Conservation (phyloP, 2,113 vertebrate species). For the Capricornis sumatraensis region DNA sequence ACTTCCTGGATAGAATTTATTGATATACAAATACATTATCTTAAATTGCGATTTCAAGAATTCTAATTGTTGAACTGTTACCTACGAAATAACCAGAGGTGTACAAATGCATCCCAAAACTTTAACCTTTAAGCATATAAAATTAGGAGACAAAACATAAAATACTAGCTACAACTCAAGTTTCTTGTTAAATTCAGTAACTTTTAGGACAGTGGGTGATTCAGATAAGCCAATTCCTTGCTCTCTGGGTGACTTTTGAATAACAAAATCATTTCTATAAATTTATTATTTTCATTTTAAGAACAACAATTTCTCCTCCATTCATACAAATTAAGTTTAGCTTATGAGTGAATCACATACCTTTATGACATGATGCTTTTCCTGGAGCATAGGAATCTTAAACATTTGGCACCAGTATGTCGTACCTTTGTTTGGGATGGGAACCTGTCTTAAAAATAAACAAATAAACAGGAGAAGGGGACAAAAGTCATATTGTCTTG, state of each 20-base stretch:
- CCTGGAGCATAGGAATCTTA: constrained; percentile 84
- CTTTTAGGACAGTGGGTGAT: neutral
- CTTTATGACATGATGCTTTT: constrained; percentile 89
- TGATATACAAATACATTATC: neutral
- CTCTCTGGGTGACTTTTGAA: neutral
- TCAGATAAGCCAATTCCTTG: neutral
- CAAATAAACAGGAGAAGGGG: constrained; percentile 71
- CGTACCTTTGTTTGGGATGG: constrained; percentile 88
- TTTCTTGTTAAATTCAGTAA: neutral
- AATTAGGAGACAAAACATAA: neutral
- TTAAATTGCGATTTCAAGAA: neutral
- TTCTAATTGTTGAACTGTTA: neutral
- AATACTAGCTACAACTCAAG: neutral
- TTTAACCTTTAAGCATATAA: neutral
- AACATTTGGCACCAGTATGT: constrained; percentile 94
- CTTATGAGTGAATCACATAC: constrained; percentile 75
- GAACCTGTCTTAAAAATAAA: constrained; percentile 89
- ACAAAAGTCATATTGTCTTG: constrained; percentile 53
- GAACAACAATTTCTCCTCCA: neutral
- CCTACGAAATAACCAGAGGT: neutral
- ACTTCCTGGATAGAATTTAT: neutral
- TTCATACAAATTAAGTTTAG: neutral
- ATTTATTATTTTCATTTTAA: neutral
- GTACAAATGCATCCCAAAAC: neutral
- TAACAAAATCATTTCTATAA: neutral